Percentiles rank a stretch among this genome's conserved stretches.
Evolutionary conservation across 2,113 vertebrate genomes (phyloP).

Genomic region (Acanthisitta chloris): DNA sequence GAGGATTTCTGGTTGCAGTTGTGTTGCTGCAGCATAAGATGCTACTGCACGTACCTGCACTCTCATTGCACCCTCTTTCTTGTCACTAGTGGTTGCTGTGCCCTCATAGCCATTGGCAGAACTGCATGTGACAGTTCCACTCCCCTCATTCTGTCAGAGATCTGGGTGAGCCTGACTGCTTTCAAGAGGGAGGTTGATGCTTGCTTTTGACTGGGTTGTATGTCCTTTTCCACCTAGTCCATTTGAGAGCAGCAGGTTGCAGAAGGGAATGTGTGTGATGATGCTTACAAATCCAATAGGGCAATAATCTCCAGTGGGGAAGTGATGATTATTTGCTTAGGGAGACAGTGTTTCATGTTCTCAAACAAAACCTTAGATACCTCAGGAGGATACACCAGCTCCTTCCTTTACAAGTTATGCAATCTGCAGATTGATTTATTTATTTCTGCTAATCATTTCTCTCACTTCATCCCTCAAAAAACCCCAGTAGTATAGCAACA

Average conservation of each 20-base stretch:
- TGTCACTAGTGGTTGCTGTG: neutral
- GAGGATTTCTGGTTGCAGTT: neutral
- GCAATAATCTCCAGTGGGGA: neutral
- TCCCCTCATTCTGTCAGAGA: neutral
- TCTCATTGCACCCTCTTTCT: neutral
- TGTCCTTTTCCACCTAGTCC: neutral
- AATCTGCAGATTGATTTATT: neutral
- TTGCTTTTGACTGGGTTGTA: neutral
- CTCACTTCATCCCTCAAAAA: rapidly evolving
- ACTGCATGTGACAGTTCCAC: rapidly evolving
- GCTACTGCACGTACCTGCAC: rapidly evolving
- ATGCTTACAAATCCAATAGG: neutral
- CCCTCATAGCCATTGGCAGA: neutral
- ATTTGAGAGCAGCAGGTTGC: neutral
- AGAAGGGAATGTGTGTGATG: neutral
- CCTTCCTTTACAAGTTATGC: neutral
- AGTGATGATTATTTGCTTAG: neutral
- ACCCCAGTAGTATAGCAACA: neutral
- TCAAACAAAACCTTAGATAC: neutral
- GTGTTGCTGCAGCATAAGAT: neutral
- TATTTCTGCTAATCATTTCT: neutral
- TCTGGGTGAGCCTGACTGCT: neutral
- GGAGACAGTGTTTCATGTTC: neutral
- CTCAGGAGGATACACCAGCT: neutral
- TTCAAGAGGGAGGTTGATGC: neutral